Conservation (phyloP, 1,140 invertebrate genomes). For the Rhyacophila brunnea region DNA sequence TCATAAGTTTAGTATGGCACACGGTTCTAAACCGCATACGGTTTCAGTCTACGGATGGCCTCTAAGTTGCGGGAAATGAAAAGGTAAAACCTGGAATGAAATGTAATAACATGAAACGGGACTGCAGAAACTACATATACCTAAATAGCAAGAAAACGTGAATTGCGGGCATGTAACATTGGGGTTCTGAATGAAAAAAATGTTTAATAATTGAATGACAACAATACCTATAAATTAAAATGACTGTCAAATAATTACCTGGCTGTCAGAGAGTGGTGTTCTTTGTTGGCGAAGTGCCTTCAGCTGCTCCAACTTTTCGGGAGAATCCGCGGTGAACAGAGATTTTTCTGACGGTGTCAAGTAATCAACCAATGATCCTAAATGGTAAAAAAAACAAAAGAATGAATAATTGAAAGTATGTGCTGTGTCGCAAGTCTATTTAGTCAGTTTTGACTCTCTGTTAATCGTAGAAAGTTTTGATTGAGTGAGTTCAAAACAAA, state of each 20-base stretch:
- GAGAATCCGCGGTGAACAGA: neutral
- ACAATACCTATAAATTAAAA: neutral
- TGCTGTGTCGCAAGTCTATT: neutral
- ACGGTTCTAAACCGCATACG: too few relatives aligned
- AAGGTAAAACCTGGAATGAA: too few relatives aligned
- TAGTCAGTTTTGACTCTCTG: neutral
- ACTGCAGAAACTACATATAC: neutral
- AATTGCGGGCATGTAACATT: neutral
- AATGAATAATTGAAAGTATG: too few relatives aligned
- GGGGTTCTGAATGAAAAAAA: neutral
- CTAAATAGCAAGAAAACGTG: neutral
- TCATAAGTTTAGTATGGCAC: too few relatives aligned
- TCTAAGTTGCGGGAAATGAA: too few relatives aligned
- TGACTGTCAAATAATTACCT: neutral
- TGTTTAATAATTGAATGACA: neutral
- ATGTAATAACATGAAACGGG: too few relatives aligned
- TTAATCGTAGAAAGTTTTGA: neutral
- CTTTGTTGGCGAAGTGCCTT: neutral
- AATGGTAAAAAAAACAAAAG: too few relatives aligned
- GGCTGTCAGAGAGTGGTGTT: constrained; percentile 1
- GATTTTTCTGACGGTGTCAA: neutral
- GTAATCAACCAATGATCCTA: too few relatives aligned
- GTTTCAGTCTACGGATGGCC: too few relatives aligned
- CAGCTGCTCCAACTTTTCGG: neutral
- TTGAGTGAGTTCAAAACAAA: too few relatives aligned